phyloP scores from a whole-genome alignment of 2,888 invertebrate species.

The Cheilosia pagana region DNA sequence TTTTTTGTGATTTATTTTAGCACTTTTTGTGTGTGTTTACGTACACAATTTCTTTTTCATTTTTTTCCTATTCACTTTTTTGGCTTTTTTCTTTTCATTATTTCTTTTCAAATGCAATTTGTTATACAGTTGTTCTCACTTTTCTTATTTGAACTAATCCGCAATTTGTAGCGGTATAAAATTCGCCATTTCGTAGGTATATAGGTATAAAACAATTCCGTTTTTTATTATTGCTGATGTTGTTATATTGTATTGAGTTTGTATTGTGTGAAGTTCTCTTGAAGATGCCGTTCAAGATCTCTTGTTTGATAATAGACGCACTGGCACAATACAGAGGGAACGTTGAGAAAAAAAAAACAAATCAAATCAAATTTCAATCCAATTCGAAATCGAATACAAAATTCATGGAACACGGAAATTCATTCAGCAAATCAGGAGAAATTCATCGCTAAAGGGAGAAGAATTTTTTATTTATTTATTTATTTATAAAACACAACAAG shows the following conservation, averaged over 20 bases:
- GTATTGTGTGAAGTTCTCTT: neutral
- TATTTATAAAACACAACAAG: slow-evolving; percentile 19
- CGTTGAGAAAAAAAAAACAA: neutral
- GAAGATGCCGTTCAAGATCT: slow-evolving; percentile 25
- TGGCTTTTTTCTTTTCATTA: slow-evolving; percentile 57
- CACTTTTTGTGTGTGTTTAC: slow-evolving; percentile 39
- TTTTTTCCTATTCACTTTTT: slow-evolving; percentile 30
- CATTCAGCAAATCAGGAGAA: slow-evolving; percentile 11
- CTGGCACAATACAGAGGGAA: neutral
- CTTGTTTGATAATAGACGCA: slow-evolving; percentile 11
- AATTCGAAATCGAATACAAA: slow-evolving; percentile 35
- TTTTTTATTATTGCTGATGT: slow-evolving; percentile 2
- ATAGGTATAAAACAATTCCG: neutral
- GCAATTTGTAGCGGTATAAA: neutral
- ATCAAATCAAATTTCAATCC: slow-evolving; percentile 6
- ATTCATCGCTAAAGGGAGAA: slow-evolving; percentile 25
- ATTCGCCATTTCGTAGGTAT: slow-evolving; percentile 28
- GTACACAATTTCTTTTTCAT: slow-evolving; percentile 20
- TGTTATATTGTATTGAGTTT: slow-evolving; percentile 10
- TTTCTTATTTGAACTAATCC: slow-evolving; percentile 5
- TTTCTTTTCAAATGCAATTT: slow-evolving; percentile 31
- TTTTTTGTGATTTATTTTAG: slow-evolving; percentile 25
- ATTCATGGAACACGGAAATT: slow-evolving; percentile 26
- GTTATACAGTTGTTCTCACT: slow-evolving; percentile 18
- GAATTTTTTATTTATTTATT: slow-evolving; percentile 8